Conservation (phyloP, 2,888 invertebrate species). For the Drosophila longiperda region DNA sequence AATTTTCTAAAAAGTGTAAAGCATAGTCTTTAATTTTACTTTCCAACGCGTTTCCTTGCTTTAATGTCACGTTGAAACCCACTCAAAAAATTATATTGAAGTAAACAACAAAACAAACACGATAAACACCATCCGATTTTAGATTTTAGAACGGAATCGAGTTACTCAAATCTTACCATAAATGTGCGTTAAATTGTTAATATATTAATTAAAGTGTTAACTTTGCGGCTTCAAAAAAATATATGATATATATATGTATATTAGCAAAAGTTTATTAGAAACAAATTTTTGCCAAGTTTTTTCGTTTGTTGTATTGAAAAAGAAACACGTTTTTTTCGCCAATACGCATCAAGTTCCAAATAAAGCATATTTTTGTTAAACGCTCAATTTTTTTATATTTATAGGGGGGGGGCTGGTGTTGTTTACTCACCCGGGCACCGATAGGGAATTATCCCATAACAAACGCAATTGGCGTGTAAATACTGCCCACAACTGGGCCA, state of each 20-base stretch:
- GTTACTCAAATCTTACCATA: constrained; percentile 56
- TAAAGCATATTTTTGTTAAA: constrained; percentile 80
- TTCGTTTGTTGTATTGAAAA: constrained; percentile 17
- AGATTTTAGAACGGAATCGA: constrained; percentile 54
- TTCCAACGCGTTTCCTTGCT: background rate
- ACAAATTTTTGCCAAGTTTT: constrained; percentile 21
- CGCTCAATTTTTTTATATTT: background rate
- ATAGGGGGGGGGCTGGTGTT: background rate
- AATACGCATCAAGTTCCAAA: constrained; percentile 61
- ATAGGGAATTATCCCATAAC: constrained; percentile 93
- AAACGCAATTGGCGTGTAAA: constrained; percentile 95
- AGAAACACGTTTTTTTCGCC: constrained; percentile 35
- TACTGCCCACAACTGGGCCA: constrained; percentile 97
- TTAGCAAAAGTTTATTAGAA: constrained; percentile 53
- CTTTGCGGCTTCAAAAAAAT: constrained; percentile 70
- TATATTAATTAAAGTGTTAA: constrained; percentile 60
- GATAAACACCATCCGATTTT: constrained; percentile 52
- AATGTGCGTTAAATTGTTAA: constrained; percentile 71
- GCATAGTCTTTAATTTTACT: background rate
- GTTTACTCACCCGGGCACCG: constrained; percentile 92
- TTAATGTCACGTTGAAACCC: constrained; percentile 13
- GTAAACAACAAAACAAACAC: constrained; percentile 19
- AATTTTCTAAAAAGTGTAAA: background rate
- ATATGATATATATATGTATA: constrained; percentile 31
- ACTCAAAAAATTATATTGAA: constrained; percentile 6